Conservation (phyloP, 2,888 invertebrate species). For the Drosophila percnosoma region DNA sequence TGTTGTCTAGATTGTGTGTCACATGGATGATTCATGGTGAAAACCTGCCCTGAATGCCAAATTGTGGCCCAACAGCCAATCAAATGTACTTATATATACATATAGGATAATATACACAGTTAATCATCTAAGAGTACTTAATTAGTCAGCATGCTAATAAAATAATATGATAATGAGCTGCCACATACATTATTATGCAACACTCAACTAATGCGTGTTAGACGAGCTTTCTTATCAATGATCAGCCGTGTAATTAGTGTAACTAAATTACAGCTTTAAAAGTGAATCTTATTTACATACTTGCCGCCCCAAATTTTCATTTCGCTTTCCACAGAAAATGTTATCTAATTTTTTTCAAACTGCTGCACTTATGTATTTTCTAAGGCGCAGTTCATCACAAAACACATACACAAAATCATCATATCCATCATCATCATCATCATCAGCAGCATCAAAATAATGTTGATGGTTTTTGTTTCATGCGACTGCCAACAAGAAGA, state of each 20-base stretch:
- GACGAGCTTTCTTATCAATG: conserved; percentile 15
- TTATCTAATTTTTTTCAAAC: conserved; percentile 9
- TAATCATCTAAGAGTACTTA: conserved; percentile 7
- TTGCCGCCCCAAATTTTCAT: not conserved
- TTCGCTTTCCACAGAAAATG: conserved; percentile 1
- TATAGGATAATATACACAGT: not conserved
- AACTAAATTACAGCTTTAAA: conserved; percentile 4
- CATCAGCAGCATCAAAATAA: conserved; percentile 24
- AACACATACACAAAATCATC: conserved; percentile 20
- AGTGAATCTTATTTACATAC: not conserved
- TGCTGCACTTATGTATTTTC: conserved; percentile 14
- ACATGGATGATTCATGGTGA: conserved; percentile 44
- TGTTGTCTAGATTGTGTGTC: conserved; percentile 39
- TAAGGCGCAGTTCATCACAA: conserved; percentile 39
- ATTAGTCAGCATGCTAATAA: conserved; percentile 25
- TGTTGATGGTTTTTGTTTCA: conserved; percentile 69
- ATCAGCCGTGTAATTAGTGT: not conserved
- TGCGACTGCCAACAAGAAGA: conserved; percentile 46
- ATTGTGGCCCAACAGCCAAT: conserved; percentile 18
- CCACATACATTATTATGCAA: conserved; percentile 4
- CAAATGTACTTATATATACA: conserved; percentile 1
- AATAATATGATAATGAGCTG: conserved; percentile 1
- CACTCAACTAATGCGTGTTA: conserved; percentile 14
- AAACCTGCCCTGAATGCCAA: conserved; percentile 42
- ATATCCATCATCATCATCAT: conserved; percentile 35